Evolutionary conservation across 1,140 invertebrate genomes (phyloP), one percentile per base, ranked within the genome.

Genomic region (Arctopsyche grandis): DNA sequence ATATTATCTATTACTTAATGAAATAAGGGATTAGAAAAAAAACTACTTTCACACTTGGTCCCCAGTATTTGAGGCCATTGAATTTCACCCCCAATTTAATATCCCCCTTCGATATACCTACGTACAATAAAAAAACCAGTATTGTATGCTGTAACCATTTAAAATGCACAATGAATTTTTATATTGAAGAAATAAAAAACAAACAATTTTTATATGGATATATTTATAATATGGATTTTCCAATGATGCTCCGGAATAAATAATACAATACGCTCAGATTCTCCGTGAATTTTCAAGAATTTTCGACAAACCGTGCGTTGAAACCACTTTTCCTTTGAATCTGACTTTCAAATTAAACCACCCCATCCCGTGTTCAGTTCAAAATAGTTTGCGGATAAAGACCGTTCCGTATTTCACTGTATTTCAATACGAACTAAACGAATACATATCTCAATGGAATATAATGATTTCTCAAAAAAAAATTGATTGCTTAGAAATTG

Each of bases 21-120:
- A 48, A n/a, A 46, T 73, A n/a, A 73, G 69, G 44, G 69, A 44
- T 29, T 73, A 22, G 24, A 22, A 71, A 71, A 77, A 77, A 75
- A 46, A 21, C 14, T 48, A 78, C 46, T 78, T 71, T 78, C 77
- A 78, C 77, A 78, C 77, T 58, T 60, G n/a, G 16, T 56, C 69
- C 77, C 77, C 69, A 48, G 56, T 74, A 44, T 74, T 16, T 19
- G 43, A 74, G 43, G 19, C 48, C 24, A 74, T 74, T 74, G 71
- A 56, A 74, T 74, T 71, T 69, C 16, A 63, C 12, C 69, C 69
- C 77, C 44, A 24, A 60, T 78, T 78, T 73, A 70, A 38, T 48
- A 21, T 21, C 66, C 69, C 46, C 52, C 48, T 22, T 21, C 22
- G 21, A 60, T 38, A 38, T 38, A 38, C 29, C 1, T 38, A 38